phyloP scores from a whole-genome alignment of 1,140 invertebrate species.

The Platyura marginata region DNA sequence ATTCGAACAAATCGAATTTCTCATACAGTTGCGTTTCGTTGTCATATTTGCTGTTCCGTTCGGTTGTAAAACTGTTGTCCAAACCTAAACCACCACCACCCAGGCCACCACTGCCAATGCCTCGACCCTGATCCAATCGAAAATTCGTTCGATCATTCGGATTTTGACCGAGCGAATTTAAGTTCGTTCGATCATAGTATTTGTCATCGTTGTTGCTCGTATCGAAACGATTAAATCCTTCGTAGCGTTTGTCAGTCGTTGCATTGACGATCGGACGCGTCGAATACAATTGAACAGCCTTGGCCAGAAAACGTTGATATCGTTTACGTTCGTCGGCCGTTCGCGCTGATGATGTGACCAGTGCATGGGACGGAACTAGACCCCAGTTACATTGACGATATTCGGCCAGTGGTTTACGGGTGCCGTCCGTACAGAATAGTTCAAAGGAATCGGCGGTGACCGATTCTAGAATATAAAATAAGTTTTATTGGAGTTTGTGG shows the following conservation, averaged over 20 bases:
- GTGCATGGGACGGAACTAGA: conserved; percentile 62
- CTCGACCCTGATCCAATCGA: neutral
- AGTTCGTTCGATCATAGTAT: conserved; percentile 4
- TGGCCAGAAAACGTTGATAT: conserved; percentile 38
- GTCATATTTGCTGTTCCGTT: conserved; percentile 9
- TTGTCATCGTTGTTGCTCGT: conserved; percentile 6
- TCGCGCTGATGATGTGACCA: conserved; percentile 70
- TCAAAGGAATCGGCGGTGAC: conserved; percentile 55
- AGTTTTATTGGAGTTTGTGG: no score
- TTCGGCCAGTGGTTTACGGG: conserved; percentile 42
- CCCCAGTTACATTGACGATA: conserved; percentile 79
- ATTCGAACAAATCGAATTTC: conserved; percentile 51
- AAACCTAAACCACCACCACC: conserved; percentile 14
- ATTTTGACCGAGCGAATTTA: no score
- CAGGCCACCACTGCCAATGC: conserved; percentile 3
- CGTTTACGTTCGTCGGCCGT: conserved; percentile 33
- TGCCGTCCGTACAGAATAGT: conserved; percentile 72
- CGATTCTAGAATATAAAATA: conserved; percentile 24
- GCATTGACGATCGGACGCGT: neutral
- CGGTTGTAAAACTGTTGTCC: conserved; percentile 16
- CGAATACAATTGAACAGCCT: conserved; percentile 28
- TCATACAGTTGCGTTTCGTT: conserved; percentile 25
- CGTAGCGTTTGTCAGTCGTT: neutral
- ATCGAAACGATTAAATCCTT: neutral
- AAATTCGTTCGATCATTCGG: neutral